Base-by-base conservation (phyloP, 2,113 vertebrate genomes). In the zebrafish (Danio rerio) region DNA sequence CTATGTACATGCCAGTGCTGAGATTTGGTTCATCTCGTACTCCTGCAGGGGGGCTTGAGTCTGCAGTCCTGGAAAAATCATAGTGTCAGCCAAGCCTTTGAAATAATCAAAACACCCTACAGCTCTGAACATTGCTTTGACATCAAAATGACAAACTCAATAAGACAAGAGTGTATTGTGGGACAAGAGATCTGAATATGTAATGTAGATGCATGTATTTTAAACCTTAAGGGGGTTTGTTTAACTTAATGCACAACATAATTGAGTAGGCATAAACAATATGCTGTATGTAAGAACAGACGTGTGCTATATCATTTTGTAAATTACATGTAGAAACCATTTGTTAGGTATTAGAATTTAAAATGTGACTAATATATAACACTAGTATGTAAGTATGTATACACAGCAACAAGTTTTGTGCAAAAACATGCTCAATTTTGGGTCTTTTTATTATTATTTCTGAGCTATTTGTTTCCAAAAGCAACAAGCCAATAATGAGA, bases 131-230 rank as follows among this genome's bases (percentile, higher is more conserved):
- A 74, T 18, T 40, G 62, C 52, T 71, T 72, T 55, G 52, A 58
- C 68, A 63, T 61, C 69, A 78, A 71, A 53, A 43, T 53, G 40
- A 50, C 66, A 80, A 77, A 77, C 80, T 71, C 70, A 66, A 69
- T 53, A 73, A 88, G 85, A 84, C 78, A 88, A 83, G 85, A 85
- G 71, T 81, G 83, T 83, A 74, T 9, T 47, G 66, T 50, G 68
- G 56, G 42, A 49, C 7, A 4, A 72, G n/a, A 75, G 79, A 20
- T 20, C 18, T 42, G 69, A 42, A 43, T 72, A 69, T 76, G 70
- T 40, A 70, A 78, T 69, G 69, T 31, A 69, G 42, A 81, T 31
- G 3, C 31, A 31, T 31, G 31, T 78, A 78, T 81, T 83, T 74
- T 72, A 66, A 82, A 80, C 16, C 58, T 62, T 47, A 50, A 71